phyloP scores from a whole-genome alignment of 2,888 invertebrate species.

The Deroplatys truncata region DNA sequence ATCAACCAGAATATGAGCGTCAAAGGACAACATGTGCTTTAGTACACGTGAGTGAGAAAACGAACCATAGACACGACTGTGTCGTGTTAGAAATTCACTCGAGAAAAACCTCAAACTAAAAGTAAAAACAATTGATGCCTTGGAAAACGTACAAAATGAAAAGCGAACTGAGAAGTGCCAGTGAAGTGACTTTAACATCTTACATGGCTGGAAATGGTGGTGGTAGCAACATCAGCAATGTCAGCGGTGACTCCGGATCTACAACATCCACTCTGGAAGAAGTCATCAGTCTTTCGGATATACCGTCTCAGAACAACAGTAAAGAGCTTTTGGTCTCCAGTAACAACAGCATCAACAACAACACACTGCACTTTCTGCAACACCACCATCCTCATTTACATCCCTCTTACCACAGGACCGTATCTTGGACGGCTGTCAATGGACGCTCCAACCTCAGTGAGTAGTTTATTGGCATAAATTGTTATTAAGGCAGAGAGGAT shows the following conservation, averaged over 20 bases:
- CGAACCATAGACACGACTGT: neutral
- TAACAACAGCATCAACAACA: slow-evolving; percentile 2
- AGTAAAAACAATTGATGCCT: neutral
- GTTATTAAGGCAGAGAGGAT: too few species aligned
- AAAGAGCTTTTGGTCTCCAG: neutral
- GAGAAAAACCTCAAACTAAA: neutral
- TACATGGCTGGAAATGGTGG: slow-evolving; percentile 1
- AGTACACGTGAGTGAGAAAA: neutral
- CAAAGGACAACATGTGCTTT: neutral
- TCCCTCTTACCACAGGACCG: neutral
- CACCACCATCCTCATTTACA: neutral
- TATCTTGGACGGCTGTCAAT: neutral
- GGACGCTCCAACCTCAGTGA: neutral
- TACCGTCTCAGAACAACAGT: neutral
- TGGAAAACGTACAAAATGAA: neutral
- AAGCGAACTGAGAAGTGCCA: slow-evolving; percentile 4
- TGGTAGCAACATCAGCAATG: neutral
- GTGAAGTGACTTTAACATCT: neutral
- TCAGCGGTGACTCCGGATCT: neutral
- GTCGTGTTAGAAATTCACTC: neutral
- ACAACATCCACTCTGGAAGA: neutral
- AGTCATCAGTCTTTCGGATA: neutral
- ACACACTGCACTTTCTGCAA: neutral
- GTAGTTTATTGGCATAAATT: neutral
- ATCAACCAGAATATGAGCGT: neutral